These are phyloP conservation scores for Pseudomyrmex cubaensis DNA, from an alignment of 1,140 invertebrate species.

Conservation along the genomic window DNA sequence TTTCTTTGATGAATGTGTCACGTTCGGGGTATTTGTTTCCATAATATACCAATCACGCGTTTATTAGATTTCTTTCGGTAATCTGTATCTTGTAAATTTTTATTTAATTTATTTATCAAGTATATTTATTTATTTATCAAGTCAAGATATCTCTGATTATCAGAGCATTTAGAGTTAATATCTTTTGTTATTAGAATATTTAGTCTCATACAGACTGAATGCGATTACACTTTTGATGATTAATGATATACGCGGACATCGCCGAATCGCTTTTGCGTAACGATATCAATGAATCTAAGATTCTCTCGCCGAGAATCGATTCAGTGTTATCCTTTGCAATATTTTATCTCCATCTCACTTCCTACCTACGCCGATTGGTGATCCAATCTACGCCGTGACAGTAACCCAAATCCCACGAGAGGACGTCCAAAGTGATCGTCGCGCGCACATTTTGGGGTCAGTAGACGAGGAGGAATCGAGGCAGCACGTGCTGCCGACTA, in stretches of 20 bases:
- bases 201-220: too few species aligned
- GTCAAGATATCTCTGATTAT: background rate
- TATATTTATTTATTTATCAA: background rate
- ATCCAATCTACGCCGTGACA: slow-evolving; percentile 19
- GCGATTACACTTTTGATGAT: background rate
- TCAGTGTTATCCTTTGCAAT: background rate
- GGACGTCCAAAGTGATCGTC: slow-evolving; percentile 66
- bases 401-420: slow-evolving; percentile 64
- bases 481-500: slow-evolving; percentile 80
- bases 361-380: background rate
- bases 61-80: background rate
- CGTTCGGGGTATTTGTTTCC: background rate
- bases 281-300: slow-evolving; percentile 48
- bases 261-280: background rate
- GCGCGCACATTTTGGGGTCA: slow-evolving; percentile 65
- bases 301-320: background rate
- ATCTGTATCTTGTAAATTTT: background rate
- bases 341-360: slow-evolving; percentile 39
- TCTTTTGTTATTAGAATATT: too few species aligned
- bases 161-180: background rate
- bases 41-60: background rate
- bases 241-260: background rate
- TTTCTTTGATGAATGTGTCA: background rate
- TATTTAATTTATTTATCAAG: background rate
- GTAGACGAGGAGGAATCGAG: slow-evolving; percentile 59